A percentile compares a stretch with the other conserved stretches of the same genome.
Conservation (phyloP, 1,140 invertebrate genomes). For the Micrasema minimum region DNA sequence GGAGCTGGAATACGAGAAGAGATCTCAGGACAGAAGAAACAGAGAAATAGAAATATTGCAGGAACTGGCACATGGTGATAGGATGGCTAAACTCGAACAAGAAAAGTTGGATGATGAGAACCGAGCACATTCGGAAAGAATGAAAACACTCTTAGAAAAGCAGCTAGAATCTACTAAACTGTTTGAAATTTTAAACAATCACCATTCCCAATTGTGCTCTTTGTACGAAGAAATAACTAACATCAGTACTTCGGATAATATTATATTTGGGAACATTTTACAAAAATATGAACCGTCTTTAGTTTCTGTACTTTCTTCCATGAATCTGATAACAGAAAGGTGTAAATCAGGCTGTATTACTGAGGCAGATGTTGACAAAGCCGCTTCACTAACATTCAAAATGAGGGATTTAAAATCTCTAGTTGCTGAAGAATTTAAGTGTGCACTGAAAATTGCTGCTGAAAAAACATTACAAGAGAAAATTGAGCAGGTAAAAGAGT, state of each 20-base stretch:
- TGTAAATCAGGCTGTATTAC: conserved; percentile 63
- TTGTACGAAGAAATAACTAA: conserved; percentile 61
- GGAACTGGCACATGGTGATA: conserved; percentile 59
- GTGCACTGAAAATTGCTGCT: conserved; percentile 23
- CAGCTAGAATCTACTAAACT: conserved; percentile 61
- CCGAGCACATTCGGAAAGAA: conserved; percentile 60
- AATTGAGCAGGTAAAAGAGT: not conserved
- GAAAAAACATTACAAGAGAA: not conserved
- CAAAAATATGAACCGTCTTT: conserved; percentile 58
- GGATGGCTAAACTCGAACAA: conserved; percentile 59
- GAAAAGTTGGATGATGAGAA: conserved; percentile 60
- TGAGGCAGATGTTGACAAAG: conserved; percentile 66
- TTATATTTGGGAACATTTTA: conserved; percentile 55
- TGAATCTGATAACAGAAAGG: conserved; percentile 66
- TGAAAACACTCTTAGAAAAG: conserved; percentile 63
- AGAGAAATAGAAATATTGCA: conserved; percentile 61
- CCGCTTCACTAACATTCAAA: conserved; percentile 58
- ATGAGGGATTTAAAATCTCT: conserved; percentile 51
- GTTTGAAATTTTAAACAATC: conserved; percentile 60
- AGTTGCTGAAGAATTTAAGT: conserved; percentile 11
- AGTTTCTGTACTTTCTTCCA: conserved; percentile 58
- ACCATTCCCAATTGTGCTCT: conserved; percentile 60
- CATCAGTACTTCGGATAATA: conserved; percentile 56
- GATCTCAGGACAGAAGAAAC: conserved; percentile 56
- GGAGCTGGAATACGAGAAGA: conserved; percentile 59